A percentile compares a stretch with the other conserved stretches of the same genome.
These are phyloP conservation scores for Oenanthe oenanthe DNA, from an alignment of 2,113 vertebrate genomes.

Conservation along the genomic window DNA sequence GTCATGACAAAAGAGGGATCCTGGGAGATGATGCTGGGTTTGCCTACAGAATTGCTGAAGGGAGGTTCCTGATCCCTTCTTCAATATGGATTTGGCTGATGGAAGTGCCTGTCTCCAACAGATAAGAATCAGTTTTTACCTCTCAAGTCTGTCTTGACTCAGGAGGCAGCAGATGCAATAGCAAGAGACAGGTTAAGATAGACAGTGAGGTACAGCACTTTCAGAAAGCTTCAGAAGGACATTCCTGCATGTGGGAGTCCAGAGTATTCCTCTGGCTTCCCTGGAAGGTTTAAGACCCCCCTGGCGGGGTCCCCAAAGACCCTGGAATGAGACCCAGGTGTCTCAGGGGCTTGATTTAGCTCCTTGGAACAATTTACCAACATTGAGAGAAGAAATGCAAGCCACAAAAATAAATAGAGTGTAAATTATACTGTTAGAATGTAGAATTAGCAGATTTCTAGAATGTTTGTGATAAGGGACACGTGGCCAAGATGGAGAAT, in stretches of 20 bases:
- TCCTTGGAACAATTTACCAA: too few species aligned
- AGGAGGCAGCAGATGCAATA: not conserved
- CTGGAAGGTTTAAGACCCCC: too few species aligned
- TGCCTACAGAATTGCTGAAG: not conserved
- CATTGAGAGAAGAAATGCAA: too few species aligned
- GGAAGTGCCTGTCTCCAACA: not conserved
- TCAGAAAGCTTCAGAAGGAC: not conserved
- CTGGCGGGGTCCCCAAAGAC: too few species aligned
- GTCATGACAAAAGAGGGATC: not conserved
- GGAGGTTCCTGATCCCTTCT: not conserved
- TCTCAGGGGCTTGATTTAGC: too few species aligned
- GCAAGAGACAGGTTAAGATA: not conserved
- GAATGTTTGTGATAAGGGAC: too few species aligned
- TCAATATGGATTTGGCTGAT: not conserved
- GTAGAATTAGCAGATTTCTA: too few species aligned
- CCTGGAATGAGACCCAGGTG: too few species aligned
- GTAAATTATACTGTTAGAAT: too few species aligned
- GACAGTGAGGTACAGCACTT: not conserved
- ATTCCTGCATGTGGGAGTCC: not conserved
- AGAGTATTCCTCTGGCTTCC: too few species aligned
- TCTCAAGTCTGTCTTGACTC: not conserved
- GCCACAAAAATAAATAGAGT: too few species aligned
- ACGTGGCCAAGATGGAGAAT: too few species aligned
- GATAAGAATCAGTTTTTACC: not conserved
- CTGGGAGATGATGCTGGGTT: not conserved